Percentiles rank a stretch among this genome's conserved stretches.
phyloP scores from a whole-genome alignment of 2,797 vertebrate genomes.

The Psittacula derbiana region DNA sequence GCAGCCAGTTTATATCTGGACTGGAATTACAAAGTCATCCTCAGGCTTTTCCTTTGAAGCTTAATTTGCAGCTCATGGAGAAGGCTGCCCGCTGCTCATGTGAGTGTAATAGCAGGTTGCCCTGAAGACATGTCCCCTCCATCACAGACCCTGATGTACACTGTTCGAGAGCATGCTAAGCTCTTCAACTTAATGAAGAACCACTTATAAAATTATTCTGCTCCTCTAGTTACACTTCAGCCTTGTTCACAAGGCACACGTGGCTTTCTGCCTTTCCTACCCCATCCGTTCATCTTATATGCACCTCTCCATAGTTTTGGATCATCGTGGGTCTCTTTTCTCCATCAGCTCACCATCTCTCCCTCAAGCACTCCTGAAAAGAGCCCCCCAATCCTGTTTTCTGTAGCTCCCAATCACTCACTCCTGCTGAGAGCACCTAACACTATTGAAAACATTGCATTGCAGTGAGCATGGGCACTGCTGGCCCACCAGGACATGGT shows the following conservation, averaged over 20 bases:
- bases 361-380: not conserved
- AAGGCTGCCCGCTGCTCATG: not conserved
- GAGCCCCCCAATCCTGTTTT: not conserved
- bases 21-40: not conserved
- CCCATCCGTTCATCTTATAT: not conserved
- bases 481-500: not conserved
- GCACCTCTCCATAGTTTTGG: not conserved
- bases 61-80: rapidly evolving
- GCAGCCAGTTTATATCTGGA: not conserved
- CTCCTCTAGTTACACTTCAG: not conserved
- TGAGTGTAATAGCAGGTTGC: not conserved
- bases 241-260: not conserved
- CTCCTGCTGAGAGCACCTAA: not conserved
- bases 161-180: not conserved
- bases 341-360: not conserved
- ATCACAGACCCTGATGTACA: not conserved
- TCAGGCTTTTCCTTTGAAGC: not conserved
- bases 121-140: not conserved
- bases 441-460: not conserved
- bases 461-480: not conserved
- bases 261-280: not conserved
- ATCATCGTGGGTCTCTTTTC: not conserved
- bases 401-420: not conserved
- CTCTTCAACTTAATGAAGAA: not conserved
- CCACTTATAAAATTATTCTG: not conserved